These are phyloP conservation scores for Malurus melanocephalus DNA, from an alignment of 2,113 vertebrate species.

Conservation along the genomic window DNA sequence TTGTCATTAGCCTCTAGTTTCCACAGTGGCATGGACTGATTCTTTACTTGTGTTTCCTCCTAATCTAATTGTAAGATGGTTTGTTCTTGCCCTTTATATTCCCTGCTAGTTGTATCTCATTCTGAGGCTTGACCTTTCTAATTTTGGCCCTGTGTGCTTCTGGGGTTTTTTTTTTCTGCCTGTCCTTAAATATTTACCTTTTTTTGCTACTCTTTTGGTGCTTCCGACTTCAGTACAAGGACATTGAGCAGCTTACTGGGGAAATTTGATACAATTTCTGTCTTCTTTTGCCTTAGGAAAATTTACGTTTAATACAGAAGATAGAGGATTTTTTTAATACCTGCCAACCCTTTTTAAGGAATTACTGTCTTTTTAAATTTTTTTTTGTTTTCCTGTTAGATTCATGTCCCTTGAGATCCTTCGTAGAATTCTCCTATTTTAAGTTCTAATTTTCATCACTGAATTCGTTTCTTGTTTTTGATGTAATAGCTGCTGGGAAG, in stretches of 20 bases:
- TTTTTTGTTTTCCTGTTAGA: background rate
- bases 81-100: background rate
- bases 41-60: background rate
- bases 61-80: background rate
- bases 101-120: background rate
- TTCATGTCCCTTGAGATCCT: background rate
- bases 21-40: background rate
- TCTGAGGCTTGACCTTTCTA: background rate
- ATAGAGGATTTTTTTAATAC: background rate
- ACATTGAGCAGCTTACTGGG: background rate
- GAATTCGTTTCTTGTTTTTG: background rate
- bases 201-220: background rate
- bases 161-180: background rate
- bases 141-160: background rate
- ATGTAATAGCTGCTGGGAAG: background rate
- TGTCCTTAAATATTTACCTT: background rate
- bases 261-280: background rate
- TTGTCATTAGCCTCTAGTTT: background rate
- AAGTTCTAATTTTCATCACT: background rate
- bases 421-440: background rate
- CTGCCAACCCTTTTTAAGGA: background rate
- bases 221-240: background rate
- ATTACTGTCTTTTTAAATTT: background rate
- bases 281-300: background rate
- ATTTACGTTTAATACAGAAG: background rate